Conservation (phyloP, 2,888 invertebrate genomes). For the Spodoptera littoralis region DNA sequence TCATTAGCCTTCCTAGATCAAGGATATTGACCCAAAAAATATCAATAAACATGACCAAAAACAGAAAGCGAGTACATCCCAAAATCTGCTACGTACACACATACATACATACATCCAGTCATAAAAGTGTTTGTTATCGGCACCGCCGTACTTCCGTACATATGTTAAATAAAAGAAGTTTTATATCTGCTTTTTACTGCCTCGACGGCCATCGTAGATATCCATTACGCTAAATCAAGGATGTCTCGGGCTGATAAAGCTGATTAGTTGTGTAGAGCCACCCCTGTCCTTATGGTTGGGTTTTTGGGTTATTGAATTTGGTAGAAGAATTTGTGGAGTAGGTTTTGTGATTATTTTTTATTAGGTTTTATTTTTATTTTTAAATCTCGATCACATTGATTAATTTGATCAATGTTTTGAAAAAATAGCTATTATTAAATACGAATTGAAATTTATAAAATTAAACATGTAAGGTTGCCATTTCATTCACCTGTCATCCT, state of each 20-base stretch:
- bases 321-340: background rate
- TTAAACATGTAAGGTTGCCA: too few species aligned
- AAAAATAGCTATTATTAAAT: too few species aligned
- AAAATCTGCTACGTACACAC: constrained; percentile 32
- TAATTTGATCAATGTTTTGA: too few species aligned
- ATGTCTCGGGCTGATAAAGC: constrained; percentile 35
- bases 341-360: too few species aligned
- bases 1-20: too few species aligned
- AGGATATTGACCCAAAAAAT: too few species aligned
- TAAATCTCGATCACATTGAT: too few species aligned
- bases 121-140: constrained; percentile 54
- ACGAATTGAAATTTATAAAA: too few species aligned
- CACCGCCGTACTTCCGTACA: constrained; percentile 32
- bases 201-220: constrained; percentile 52
- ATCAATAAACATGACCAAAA: background rate
- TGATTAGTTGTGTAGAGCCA: constrained; percentile 31
- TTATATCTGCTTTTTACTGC: constrained; percentile 55
- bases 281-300: constrained; percentile 4
- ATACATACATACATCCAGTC: constrained; percentile 24
- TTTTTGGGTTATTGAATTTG: background rate
- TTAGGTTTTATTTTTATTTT: too few species aligned
- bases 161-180: constrained; percentile 57
- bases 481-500: too few species aligned
- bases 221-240: constrained; percentile 54
- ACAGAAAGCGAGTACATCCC: constrained; percentile 41